Percentiles rank a stretch among this genome's conserved stretches.
These are phyloP conservation scores for Acleris literana DNA, from an alignment of 2,888 invertebrate genomes.

Conservation along the genomic window DNA sequence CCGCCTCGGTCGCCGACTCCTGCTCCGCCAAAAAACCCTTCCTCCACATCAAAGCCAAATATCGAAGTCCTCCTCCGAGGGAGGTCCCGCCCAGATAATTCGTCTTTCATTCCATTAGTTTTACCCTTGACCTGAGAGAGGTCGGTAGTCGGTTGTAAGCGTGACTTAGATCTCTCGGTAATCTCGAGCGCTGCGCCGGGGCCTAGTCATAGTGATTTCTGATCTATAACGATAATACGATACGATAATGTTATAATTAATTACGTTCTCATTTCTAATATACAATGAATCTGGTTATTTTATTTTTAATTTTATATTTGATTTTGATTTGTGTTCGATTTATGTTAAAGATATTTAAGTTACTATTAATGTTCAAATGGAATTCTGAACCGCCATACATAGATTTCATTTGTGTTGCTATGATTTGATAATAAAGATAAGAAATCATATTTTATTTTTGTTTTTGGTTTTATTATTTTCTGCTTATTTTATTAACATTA, in stretches of 20 bases:
- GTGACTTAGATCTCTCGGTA: conserved; percentile 70
- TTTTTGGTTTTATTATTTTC: conserved; percentile 43
- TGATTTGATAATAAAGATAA: conserved; percentile 48
- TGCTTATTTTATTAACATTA: conserved; percentile 24
- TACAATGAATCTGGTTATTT: conserved; percentile 55
- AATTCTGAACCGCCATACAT: conserved; percentile 40
- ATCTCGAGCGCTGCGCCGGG: conserved; percentile 57
- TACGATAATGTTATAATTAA: conserved; percentile 43
- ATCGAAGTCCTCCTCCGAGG: conserved; percentile 86
- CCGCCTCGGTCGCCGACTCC: conserved; percentile 68
- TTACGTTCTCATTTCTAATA: conserved; percentile 41
- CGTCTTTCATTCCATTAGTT: conserved; percentile 64
- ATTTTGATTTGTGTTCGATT: conserved; percentile 42
- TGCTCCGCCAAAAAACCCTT: conserved; percentile 79
- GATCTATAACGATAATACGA: conserved; percentile 31
- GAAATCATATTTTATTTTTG: conserved; percentile 45
- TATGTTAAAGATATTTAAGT: conserved; percentile 36
- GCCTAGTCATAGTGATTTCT: conserved; percentile 63
- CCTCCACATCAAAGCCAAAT: conserved; percentile 89
- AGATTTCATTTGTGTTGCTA: conserved; percentile 41
- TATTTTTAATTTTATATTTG: conserved; percentile 44
- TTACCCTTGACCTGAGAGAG: conserved; percentile 49
- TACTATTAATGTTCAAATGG: conserved; percentile 37
- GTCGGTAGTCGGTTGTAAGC: conserved; percentile 51
- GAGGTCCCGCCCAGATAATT: conserved; percentile 84